phyloP scores from a whole-genome alignment of 2,888 invertebrate genomes.

The Octodonta nipae region DNA sequence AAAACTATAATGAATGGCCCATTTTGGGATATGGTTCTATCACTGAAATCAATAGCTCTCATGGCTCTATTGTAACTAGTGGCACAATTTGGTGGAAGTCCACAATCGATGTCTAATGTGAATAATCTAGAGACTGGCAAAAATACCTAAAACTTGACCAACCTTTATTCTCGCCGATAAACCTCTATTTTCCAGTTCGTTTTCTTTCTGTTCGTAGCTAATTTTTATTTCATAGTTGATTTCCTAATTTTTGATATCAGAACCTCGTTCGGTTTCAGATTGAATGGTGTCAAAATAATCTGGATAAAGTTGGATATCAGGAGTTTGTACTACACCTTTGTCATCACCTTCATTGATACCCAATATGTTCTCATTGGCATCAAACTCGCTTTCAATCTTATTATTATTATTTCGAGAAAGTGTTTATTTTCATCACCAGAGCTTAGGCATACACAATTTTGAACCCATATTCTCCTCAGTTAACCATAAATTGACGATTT shows the following conservation, averaged over 20 bases:
- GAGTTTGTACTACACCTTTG: conserved; percentile 1
- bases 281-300: not conserved
- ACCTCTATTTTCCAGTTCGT: not conserved
- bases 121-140: not conserved
- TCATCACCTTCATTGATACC: not conserved
- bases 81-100: not conserved
- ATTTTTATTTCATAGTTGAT: not conserved
- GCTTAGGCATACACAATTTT: not conserved
- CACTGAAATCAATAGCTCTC: not conserved
- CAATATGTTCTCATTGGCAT: not conserved
- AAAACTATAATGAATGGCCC: not conserved
- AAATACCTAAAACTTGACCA: not conserved
- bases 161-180: not conserved
- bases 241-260: not conserved
- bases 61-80: conserved; percentile 1
- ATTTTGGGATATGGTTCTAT: not conserved
- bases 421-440: not conserved
- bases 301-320: not conserved
- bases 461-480: conserved; percentile 1
- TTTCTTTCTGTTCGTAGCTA: conserved; percentile 1
- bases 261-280: not conserved
- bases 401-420: not conserved
- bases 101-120: not conserved
- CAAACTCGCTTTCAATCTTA: not conserved
- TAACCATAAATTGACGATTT: not conserved